Percentiles rank a stretch among this genome's conserved stretches.
Evolutionary conservation across 2,797 vertebrate genomes (phyloP).

Genomic region (Spinus olivaceus): DNA sequence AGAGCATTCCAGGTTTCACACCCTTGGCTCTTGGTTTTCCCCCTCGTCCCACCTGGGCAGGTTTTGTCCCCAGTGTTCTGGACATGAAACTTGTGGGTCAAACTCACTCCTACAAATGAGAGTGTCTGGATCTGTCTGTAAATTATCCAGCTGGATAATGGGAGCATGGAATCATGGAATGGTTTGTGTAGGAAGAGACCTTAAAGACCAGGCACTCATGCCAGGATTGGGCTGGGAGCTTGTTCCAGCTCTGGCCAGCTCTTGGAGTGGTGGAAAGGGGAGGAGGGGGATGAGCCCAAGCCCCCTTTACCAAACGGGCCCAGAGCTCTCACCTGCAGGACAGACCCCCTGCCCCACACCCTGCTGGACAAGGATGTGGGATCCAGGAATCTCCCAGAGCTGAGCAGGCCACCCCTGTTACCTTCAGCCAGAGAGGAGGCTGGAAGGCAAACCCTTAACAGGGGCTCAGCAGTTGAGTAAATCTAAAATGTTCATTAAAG

Average conservation of each 20-base stretch:
- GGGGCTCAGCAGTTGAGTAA: neutral
- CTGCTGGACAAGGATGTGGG: neutral
- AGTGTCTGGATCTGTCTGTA: neutral
- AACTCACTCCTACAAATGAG: rapidly evolving
- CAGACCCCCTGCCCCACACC: neutral
- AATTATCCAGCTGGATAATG: neutral
- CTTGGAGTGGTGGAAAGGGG: neutral
- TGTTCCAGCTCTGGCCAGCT: neutral
- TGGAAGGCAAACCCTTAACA: neutral
- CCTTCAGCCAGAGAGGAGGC: neutral
- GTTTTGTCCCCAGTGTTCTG: neutral
- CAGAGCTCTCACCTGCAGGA: neutral
- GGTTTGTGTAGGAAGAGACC: neutral
- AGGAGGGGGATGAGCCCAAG: neutral
- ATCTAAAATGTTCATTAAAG: neutral
- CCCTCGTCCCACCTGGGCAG: neutral
- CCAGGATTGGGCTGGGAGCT: neutral
- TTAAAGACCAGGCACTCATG: neutral
- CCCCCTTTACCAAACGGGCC: rapidly evolving
- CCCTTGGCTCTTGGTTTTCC: neutral
- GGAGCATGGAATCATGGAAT: neutral
- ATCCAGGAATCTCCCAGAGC: neutral
- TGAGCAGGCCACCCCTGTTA: neutral
- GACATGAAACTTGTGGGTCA: rapidly evolving
- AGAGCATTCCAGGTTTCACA: neutral